Conservation (phyloP, 2,113 vertebrate genomes). For the Cranoglanis bouderius region DNA sequence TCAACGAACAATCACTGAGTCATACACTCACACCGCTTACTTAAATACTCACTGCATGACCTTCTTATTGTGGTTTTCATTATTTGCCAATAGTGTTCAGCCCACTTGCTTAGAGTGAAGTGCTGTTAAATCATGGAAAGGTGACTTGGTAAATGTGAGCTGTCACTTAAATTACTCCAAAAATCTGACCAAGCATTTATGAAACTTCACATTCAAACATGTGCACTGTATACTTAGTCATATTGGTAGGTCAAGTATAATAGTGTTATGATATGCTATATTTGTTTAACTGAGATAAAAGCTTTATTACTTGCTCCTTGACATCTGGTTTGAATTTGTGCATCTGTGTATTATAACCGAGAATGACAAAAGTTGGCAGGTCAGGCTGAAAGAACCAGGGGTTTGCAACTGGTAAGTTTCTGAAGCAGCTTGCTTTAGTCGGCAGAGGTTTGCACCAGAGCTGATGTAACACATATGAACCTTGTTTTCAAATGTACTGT, state of each 20-base stretch:
- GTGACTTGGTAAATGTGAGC: not conserved
- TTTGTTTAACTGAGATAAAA: not conserved
- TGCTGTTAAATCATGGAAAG: not conserved
- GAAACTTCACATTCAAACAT: not conserved
- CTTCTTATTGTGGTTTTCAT: constrained; percentile 11
- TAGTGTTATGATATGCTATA: not conserved
- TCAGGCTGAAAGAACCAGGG: not conserved
- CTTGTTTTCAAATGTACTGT: too few relatives aligned
- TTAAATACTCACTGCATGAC: not conserved
- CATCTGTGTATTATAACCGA: not conserved
- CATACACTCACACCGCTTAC: not conserved
- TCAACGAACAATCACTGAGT: not conserved
- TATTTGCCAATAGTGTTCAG: not conserved
- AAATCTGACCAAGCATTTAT: not conserved
- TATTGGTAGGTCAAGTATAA: not conserved
- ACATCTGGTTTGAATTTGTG: not conserved
- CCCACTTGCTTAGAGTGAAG: not conserved
- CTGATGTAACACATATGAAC: not conserved
- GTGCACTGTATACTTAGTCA: not conserved
- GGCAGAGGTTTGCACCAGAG: too few relatives aligned
- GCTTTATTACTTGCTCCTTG: not conserved
- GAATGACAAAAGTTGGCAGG: not conserved
- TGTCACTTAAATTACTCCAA: not conserved
- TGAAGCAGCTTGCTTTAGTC: too few relatives aligned
- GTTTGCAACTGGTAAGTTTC: too few relatives aligned